Conservation (phyloP, 2,888 invertebrate genomes). For the Fragum sueziense region DNA sequence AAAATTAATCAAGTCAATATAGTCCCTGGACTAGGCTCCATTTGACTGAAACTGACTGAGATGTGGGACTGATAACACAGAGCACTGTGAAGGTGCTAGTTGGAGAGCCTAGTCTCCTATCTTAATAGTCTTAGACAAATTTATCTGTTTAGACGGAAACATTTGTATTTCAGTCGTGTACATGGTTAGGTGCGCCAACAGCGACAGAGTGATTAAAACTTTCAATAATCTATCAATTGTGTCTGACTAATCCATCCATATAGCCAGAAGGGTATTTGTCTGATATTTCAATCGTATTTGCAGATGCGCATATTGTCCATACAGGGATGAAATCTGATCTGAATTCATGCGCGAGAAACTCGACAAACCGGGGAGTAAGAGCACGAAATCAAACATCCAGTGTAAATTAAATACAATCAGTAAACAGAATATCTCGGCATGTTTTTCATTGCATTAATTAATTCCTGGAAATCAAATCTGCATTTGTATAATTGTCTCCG, state of each 20-base stretch:
- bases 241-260: neutral
- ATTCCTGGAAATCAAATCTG: slow-evolving; percentile 15
- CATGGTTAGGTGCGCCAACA: no score
- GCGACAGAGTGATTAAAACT: no score
- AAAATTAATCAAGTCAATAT: no score
- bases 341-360: slow-evolving; percentile 17
- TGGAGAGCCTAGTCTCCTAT: no score
- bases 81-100: no score
- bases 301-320: neutral
- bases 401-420: slow-evolving; percentile 12
- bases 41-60: no score
- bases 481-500: neutral
- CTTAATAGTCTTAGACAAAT: no score
- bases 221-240: no score
- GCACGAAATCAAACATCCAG: slow-evolving; percentile 23
- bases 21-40: no score
- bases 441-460: slow-evolving; percentile 15
- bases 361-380: neutral
- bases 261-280: neutral
- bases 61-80: no score
- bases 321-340: slow-evolving; percentile 14
- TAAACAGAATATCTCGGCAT: slow-evolving; percentile 11
- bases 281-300: neutral
- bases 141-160: no score
- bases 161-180: no score